These are phyloP conservation scores for Orestias chungarensis DNA, from an alignment of 2,797 vertebrate species.

Conservation along the genomic window DNA sequence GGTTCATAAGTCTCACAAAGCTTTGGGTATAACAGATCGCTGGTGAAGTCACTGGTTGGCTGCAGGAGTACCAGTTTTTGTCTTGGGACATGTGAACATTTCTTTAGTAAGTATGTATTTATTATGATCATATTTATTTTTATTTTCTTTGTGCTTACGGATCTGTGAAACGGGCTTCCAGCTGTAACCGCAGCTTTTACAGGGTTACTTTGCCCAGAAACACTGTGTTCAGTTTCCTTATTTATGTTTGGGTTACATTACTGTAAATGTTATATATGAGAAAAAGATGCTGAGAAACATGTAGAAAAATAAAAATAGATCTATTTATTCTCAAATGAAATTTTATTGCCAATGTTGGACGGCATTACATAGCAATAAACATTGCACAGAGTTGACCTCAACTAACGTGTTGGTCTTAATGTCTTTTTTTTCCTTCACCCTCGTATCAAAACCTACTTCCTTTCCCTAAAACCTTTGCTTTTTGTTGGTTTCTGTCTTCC, in stretches of 20 bases:
- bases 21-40: slow-evolving; percentile 53
- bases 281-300: slow-evolving; percentile 30
- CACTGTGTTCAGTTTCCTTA: slow-evolving; percentile 58
- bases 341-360: slow-evolving; percentile 51
- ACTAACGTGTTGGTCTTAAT: slow-evolving; percentile 20
- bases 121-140: slow-evolving; percentile 50
- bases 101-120: slow-evolving; percentile 62
- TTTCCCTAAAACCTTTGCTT: neutral
- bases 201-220: slow-evolving; percentile 45
- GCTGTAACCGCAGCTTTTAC: slow-evolving; percentile 46
- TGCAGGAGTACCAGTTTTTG: slow-evolving; percentile 48
- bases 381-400: slow-evolving; percentile 69
- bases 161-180: slow-evolving; percentile 71
- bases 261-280: slow-evolving; percentile 62
- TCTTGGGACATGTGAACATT: slow-evolving; percentile 55
- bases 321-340: slow-evolving; percentile 49
- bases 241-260: slow-evolving; percentile 51
- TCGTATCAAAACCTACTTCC: slow-evolving; percentile 21
- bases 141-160: slow-evolving; percentile 27
- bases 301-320: slow-evolving; percentile 38
- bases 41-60: slow-evolving; percentile 69
- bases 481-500: slow-evolving; percentile 8
- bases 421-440: slow-evolving; percentile 16
- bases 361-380: slow-evolving; percentile 73
- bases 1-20: slow-evolving; percentile 67